phyloP scores from a whole-genome alignment of 1,140 invertebrate species.

The Melanaphis sacchari region DNA sequence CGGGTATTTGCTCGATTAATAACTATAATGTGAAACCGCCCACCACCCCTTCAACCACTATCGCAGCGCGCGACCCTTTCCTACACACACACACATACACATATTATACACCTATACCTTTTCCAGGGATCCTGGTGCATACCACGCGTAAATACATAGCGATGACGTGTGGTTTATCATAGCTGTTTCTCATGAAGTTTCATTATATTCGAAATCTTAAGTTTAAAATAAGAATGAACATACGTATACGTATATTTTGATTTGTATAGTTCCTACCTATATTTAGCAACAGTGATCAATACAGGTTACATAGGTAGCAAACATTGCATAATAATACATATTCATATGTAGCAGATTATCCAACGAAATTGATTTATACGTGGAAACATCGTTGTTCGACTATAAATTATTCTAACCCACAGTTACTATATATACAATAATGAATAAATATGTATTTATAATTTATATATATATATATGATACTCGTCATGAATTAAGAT shows the following conservation, averaged over 20 bases:
- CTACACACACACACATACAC: neutral
- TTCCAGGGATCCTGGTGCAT: neutral
- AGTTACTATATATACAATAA: neutral
- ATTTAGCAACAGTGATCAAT: neutral
- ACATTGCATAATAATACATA: neutral
- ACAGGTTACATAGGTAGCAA: neutral
- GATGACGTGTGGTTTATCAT: neutral
- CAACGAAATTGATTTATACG: neutral
- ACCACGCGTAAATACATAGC: neutral
- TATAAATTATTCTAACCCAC: neutral
- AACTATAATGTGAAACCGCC: conserved; percentile 36
- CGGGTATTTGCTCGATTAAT: conserved; percentile 30
- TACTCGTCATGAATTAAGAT: neutral
- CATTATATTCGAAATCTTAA: neutral
- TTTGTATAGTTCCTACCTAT: neutral
- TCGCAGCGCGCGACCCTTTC: neutral
- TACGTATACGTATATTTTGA: neutral
- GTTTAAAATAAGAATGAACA: neutral
- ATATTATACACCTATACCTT: too few relatives aligned
- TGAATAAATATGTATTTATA: neutral
- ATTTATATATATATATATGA: too few relatives aligned
- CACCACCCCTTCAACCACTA: neutral
- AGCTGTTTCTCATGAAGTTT: neutral
- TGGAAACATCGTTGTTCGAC: neutral
- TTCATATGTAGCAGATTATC: neutral